These are phyloP conservation scores for Synodontis membranacea DNA, from an alignment of 2,113 vertebrate species.

Conservation along the genomic window DNA sequence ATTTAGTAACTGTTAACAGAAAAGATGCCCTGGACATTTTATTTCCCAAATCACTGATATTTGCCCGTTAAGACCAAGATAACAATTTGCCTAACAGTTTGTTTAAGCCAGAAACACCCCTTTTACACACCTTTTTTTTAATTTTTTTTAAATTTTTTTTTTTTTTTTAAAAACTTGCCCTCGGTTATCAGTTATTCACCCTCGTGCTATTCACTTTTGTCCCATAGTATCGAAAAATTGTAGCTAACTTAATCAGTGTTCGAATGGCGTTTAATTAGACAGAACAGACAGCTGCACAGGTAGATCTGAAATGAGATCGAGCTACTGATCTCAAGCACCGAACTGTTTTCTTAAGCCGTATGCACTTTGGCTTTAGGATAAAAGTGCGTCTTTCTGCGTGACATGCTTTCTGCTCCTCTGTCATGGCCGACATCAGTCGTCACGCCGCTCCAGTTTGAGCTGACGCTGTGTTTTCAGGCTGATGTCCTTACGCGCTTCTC, in stretches of 20 bases:
- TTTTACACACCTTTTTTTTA: too few species aligned
- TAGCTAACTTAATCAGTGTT: background rate
- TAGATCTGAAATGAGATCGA: background rate
- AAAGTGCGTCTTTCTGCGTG: constrained; percentile 3
- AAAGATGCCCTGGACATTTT: background rate
- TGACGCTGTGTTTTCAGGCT: constrained; percentile 15
- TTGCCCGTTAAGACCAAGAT: background rate
- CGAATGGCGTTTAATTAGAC: background rate
- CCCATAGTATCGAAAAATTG: background rate
- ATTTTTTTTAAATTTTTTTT: too few species aligned
- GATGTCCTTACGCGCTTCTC: background rate
- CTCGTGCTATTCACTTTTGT: background rate
- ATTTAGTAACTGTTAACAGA: background rate
- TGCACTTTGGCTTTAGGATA: constrained; percentile 23
- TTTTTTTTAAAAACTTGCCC: too few species aligned
- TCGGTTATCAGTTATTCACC: background rate
- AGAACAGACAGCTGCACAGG: background rate
- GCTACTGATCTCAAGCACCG: background rate
- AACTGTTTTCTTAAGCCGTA: background rate
- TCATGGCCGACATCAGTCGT: constrained; percentile 11
- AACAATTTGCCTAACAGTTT: background rate
- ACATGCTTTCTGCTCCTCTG: background rate
- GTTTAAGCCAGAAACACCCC: background rate
- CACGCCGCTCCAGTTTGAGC: background rate
- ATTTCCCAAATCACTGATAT: background rate